Percentiles rank a stretch among this genome's conserved stretches.
Conservation (phyloP, 2,113 vertebrate species). For the Beaufortia kweichowensis region DNA sequence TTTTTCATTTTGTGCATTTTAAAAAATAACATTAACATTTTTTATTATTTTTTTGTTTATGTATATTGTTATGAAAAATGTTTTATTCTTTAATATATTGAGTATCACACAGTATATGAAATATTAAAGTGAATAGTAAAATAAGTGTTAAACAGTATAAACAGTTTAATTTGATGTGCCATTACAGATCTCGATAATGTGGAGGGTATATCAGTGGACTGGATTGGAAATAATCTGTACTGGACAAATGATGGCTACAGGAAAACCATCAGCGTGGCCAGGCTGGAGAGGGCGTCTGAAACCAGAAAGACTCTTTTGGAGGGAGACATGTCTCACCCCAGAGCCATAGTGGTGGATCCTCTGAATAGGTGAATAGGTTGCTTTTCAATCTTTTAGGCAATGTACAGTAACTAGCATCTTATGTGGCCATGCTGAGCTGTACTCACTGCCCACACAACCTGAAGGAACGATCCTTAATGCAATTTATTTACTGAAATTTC, state of each 20-base stretch:
- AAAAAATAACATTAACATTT: too few species aligned
- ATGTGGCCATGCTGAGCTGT: slow-evolving; percentile 7
- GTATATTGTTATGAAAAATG: too few species aligned
- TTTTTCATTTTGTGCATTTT: too few species aligned
- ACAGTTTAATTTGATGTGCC: too few species aligned
- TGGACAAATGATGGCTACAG: slow-evolving; percentile 98
- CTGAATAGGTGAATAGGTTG: slow-evolving; percentile 81
- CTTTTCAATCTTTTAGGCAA: background rate
- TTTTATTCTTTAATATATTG: too few species aligned
- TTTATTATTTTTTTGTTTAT: too few species aligned
- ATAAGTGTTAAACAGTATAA: too few species aligned
- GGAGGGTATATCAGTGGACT: slow-evolving; percentile 97
- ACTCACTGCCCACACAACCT: background rate
- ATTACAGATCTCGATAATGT: slow-evolving; percentile 92
- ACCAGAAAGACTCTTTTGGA: slow-evolving; percentile 92
- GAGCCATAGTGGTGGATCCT: slow-evolving; percentile 96
- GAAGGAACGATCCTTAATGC: slow-evolving; percentile 36
- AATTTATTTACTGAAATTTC: slow-evolving; percentile 40
- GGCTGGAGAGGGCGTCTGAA: slow-evolving; percentile 88
- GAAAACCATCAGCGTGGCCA: slow-evolving; percentile 94
- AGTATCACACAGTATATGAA: too few species aligned
- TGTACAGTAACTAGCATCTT: background rate
- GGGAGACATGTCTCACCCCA: slow-evolving; percentile 95
- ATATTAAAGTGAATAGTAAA: too few species aligned
- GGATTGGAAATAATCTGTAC: slow-evolving; percentile 96